phyloP scores from a whole-genome alignment of 2,888 invertebrate species.

The Drosophila incognita region DNA sequence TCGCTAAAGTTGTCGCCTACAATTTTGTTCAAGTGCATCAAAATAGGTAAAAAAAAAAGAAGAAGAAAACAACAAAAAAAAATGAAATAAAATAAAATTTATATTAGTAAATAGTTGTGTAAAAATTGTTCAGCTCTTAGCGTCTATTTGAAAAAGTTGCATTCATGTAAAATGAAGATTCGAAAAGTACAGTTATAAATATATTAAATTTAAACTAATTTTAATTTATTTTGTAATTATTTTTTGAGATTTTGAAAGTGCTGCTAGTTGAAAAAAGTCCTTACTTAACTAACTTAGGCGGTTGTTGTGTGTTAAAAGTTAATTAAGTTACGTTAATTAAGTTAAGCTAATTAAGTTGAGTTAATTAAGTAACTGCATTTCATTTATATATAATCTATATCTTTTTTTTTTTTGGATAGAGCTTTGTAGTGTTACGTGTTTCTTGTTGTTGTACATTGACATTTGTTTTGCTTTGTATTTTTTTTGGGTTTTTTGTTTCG shows the following conservation, averaged over 20 bases:
- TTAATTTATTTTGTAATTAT: constrained; percentile 1
- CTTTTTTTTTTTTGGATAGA: constrained; percentile 1
- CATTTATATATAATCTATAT: constrained; percentile 4
- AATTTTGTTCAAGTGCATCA: constrained; percentile 28
- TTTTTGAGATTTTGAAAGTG: constrained; percentile 10
- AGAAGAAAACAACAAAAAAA: constrained; percentile 28
- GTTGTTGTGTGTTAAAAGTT: neutral
- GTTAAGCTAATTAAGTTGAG: neutral
- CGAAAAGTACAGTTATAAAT: neutral
- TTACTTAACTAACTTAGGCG: constrained; percentile 39
- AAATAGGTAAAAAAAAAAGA: constrained; percentile 22
- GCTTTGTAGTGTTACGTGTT: constrained; percentile 20
- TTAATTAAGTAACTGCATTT: constrained; percentile 5
- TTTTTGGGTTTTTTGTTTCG: constrained; percentile 29
- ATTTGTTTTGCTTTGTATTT: constrained; percentile 18
- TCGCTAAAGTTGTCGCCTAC: constrained; percentile 83
- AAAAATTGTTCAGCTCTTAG: neutral
- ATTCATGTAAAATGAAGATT: constrained; percentile 12
- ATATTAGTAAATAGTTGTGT: constrained; percentile 46
- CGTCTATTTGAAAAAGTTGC: constrained; percentile 53
- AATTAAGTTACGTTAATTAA: neutral
- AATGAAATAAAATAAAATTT: constrained; percentile 14
- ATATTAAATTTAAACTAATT: constrained; percentile 41
- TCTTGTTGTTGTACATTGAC: constrained; percentile 25
- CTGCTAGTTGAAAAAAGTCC: constrained; percentile 15